These are phyloP conservation scores for Scelioninae gen. 2 DNA, from an alignment of 2,888 invertebrate genomes.

Conservation along the genomic window DNA sequence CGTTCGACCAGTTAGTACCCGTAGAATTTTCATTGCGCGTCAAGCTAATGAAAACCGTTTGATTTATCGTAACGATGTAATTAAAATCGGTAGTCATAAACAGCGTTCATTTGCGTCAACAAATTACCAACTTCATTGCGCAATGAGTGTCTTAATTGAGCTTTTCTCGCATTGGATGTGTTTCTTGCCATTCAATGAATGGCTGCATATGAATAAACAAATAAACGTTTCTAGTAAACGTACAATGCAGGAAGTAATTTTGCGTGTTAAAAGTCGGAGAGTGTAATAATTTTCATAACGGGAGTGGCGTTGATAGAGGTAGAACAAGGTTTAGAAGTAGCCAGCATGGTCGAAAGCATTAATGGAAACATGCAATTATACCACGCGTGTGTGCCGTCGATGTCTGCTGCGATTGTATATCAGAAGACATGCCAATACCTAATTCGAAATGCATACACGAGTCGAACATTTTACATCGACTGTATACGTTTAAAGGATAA, in stretches of 20 bases:
- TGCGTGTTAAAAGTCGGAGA: slow-evolving; percentile 44
- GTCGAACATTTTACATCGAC: too few species aligned
- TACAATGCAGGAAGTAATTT: slow-evolving; percentile 60
- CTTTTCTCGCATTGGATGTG: slow-evolving; percentile 22
- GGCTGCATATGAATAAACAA: slow-evolving; percentile 38
- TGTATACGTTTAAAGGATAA: too few species aligned
- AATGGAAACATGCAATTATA: slow-evolving; percentile 53
- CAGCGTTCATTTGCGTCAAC: slow-evolving; percentile 37
- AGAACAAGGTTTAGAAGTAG: slow-evolving; percentile 49
- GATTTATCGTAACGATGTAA: too few species aligned
- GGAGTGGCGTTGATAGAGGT: slow-evolving; percentile 55
- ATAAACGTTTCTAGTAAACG: slow-evolving; percentile 42
- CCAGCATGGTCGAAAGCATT: slow-evolving; percentile 45
- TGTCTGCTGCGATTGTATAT: slow-evolving; percentile 23
- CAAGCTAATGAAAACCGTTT: too few species aligned
- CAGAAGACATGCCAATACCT: slow-evolving; percentile 23
- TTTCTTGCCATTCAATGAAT: slow-evolving; percentile 26
- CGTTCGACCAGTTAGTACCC: too few species aligned
- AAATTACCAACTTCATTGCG: slow-evolving; percentile 43
- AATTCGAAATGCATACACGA: too few species aligned
- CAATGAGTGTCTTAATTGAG: slow-evolving; percentile 38
- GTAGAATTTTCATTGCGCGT: too few species aligned
- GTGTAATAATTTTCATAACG: slow-evolving; percentile 59
- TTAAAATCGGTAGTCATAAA: slow-evolving; percentile 37
- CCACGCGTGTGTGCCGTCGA: slow-evolving; percentile 26